Percentiles rank a stretch among this genome's conserved stretches.
Conservation (phyloP, 1,140 invertebrate species). For the Lerema accius region DNA sequence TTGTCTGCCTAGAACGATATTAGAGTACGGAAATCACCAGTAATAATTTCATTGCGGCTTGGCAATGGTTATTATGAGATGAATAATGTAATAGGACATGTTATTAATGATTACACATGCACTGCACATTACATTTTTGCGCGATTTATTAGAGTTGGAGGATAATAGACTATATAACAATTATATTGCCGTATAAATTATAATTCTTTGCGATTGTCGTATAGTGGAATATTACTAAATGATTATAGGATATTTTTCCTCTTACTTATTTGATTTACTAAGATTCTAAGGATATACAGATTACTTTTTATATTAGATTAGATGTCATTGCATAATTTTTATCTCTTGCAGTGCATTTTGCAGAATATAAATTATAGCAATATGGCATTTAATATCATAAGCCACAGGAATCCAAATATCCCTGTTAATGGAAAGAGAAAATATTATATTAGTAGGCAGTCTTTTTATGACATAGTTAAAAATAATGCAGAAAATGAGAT, state of each 20-base stretch:
- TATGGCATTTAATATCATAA: no score
- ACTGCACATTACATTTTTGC: slow-evolving; percentile 4
- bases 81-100: neutral
- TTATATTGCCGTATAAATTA: neutral
- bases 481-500: no score
- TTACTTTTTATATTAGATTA: no score
- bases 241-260: neutral
- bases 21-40: neutral
- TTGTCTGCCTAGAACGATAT: neutral
- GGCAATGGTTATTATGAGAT: slow-evolving; percentile 3
- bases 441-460: no score
- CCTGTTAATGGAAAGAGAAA: no score
- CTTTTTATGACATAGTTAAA: no score
- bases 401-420: no score
- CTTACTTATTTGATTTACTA: neutral
- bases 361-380: no score
- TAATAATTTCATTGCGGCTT: neutral
- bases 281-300: neutral
- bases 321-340: no score
- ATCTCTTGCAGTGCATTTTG: no score
- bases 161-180: neutral
- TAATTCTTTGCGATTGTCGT: neutral
- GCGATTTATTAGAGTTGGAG: neutral
- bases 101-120: neutral
- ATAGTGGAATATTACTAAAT: neutral